These are phyloP conservation scores for Zalophus californianus DNA, from an alignment of 2,797 vertebrate genomes.

Conservation along the genomic window DNA sequence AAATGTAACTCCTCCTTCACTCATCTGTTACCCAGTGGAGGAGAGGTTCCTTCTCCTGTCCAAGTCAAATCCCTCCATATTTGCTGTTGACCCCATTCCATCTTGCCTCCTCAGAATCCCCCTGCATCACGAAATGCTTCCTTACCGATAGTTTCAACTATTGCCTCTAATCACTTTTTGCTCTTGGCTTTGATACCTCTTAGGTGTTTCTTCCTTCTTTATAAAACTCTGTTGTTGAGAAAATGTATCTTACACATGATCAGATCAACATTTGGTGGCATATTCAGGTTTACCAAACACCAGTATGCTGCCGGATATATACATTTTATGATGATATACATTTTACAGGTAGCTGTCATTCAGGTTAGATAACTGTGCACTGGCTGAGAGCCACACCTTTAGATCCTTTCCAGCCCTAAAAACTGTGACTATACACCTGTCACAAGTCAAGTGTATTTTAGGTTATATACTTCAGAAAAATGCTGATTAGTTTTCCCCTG, in stretches of 20 bases:
- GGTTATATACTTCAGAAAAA: neutral
- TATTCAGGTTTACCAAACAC: neutral
- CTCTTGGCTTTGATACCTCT: neutral
- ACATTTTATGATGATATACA: neutral
- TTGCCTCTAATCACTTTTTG: neutral
- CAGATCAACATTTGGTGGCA: neutral
- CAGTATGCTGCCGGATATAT: neutral
- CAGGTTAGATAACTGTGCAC: conserved; percentile 19
- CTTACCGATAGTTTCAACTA: neutral
- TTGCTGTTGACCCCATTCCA: neutral
- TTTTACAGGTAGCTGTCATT: neutral
- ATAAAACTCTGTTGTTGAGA: conserved; percentile 6
- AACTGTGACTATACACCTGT: neutral
- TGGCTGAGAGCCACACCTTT: neutral
- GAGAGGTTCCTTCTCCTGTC: neutral
- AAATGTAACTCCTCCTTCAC: neutral
- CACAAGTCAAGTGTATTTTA: conserved; percentile 17
- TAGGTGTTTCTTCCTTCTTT: neutral
- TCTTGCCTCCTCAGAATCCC: neutral
- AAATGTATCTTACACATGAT: neutral
- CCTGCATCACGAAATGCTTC: neutral
- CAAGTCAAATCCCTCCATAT: neutral
- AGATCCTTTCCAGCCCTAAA: neutral
- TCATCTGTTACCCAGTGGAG: neutral
- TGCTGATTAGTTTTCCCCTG: neutral